phyloP scores from a whole-genome alignment of 2,797 vertebrate genomes.

The Sardinella longiceps region DNA sequence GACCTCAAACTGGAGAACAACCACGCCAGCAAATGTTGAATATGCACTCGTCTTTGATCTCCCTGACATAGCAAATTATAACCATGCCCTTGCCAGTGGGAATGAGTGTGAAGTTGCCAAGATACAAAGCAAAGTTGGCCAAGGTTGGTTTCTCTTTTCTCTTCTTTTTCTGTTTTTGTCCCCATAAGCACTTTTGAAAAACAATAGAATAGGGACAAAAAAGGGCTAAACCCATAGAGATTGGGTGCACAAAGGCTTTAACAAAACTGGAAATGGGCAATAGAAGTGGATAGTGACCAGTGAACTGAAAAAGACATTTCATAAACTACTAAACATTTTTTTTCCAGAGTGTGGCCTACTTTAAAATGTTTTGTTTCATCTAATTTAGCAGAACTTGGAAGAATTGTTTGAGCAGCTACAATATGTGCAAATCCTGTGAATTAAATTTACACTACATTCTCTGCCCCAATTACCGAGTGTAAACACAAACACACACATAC shows the following conservation, averaged over 20 bases:
- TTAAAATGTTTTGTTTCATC: neutral
- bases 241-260: neutral
- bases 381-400: neutral
- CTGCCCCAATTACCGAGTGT: neutral
- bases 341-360: neutral
- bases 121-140: constrained; percentile 46
- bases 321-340: neutral
- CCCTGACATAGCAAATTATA: constrained; percentile 50
- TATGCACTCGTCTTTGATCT: constrained; percentile 44
- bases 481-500: neutral
- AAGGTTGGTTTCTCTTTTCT: constrained; percentile 26
- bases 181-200: constrained; percentile 10
- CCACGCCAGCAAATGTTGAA: constrained; percentile 43
- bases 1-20: constrained; percentile 40
- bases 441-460: neutral
- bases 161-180: constrained; percentile 16
- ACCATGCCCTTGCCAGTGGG: constrained; percentile 50
- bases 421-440: neutral
- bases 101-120: constrained; percentile 53
- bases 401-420: neutral
- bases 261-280: constrained; percentile 1
- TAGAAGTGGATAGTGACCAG: neutral
- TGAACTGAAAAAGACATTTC: neutral
- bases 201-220: constrained; percentile 1
- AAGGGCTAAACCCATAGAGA: neutral